Evolutionary conservation across 2,888 invertebrate genomes (phyloP).

Genomic region (Suillia variegata): DNA sequence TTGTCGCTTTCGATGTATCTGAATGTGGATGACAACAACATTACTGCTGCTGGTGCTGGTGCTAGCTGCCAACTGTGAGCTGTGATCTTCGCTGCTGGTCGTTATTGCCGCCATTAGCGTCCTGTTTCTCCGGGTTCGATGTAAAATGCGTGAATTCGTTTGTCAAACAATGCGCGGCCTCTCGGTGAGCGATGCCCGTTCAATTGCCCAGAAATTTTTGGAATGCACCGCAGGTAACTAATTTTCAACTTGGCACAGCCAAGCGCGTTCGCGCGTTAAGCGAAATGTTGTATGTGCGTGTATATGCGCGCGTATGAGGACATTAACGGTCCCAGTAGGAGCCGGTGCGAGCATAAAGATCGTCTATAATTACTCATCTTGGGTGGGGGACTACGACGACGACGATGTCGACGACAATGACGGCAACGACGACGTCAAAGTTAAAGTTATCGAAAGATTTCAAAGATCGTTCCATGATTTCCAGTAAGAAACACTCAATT

Average conservation of each 20-base stretch:
- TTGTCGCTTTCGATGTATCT: too few species aligned
- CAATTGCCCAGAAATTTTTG: slow-evolving; percentile 52
- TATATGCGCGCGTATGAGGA: too few species aligned
- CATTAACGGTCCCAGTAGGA: slow-evolving; percentile 60
- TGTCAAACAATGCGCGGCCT: slow-evolving; percentile 42
- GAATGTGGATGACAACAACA: slow-evolving; percentile 23
- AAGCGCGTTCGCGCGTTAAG: too few species aligned
- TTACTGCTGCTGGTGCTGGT: too few species aligned
- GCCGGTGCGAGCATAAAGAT: slow-evolving; percentile 54
- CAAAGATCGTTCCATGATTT: not conserved
- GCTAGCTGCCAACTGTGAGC: too few species aligned
- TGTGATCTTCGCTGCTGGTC: slow-evolving; percentile 29
- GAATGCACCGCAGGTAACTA: slow-evolving; percentile 54
- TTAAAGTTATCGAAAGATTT: not conserved
- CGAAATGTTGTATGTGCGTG: too few species aligned
- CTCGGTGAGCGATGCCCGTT: slow-evolving; percentile 42
- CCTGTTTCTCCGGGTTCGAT: slow-evolving; percentile 45
- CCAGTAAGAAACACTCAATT: not conserved
- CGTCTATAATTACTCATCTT: slow-evolving; percentile 59
- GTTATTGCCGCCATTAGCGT: slow-evolving; percentile 56
- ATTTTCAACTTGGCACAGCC: slow-evolving; percentile 27
- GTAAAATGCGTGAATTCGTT: slow-evolving; percentile 57
- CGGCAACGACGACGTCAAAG: not conserved
- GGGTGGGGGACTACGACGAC: slow-evolving; percentile 48
- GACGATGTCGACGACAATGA: too few species aligned